These are phyloP conservation scores for Diogma glabrata DNA, from an alignment of 2,888 invertebrate genomes.

Conservation along the genomic window DNA sequence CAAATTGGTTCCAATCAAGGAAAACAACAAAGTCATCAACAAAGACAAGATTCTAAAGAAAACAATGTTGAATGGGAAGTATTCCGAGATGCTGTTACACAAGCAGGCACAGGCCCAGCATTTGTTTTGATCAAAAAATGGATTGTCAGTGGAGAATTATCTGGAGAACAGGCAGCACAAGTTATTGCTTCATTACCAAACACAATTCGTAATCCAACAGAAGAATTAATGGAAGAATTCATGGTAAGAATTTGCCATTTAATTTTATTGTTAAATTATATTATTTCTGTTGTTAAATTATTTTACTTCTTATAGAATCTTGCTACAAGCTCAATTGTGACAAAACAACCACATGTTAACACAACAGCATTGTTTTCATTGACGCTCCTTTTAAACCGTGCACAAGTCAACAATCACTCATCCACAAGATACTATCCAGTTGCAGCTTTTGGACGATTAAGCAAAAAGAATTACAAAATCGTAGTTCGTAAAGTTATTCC, in stretches of 20 bases:
- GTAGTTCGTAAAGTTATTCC: constrained; percentile 43
- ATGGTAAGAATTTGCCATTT: constrained; percentile 26
- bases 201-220: constrained; percentile 48
- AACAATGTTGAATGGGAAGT: constrained; percentile 39
- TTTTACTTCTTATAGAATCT: constrained; percentile 30
- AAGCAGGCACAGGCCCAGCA: constrained; percentile 59
- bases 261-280: constrained; percentile 39
- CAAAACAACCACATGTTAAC: constrained; percentile 41
- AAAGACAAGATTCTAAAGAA: neutral
- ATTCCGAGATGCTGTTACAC: constrained; percentile 51
- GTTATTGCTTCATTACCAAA: constrained; percentile 43
- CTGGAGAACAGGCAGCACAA: constrained; percentile 46
- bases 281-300: neutral
- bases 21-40: neutral
- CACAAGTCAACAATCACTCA: constrained; percentile 45
- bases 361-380: constrained; percentile 47
- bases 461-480: constrained; percentile 22
- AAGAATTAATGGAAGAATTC: constrained; percentile 18
- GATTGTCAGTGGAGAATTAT: constrained; percentile 43
- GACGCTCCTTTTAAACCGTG: constrained; percentile 46
- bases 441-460: constrained; percentile 50
- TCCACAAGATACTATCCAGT: constrained; percentile 51
- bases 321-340: constrained; percentile 42
- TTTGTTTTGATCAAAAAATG: constrained; percentile 47
- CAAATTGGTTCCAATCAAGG: constrained; percentile 12